Evolutionary conservation across 2,113 vertebrate genomes (phyloP).

Genomic region (human (Homo sapiens)): GRCh38 chr7:69212501-69213000

Average conservation of each 20-base stretch:
- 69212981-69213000: neutral
- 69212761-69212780: neutral
- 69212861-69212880: neutral
- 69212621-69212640: slow-evolving; percentile 9
- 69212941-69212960: accelerated
- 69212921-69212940: neutral
- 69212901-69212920: neutral
- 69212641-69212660: neutral
- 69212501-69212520: too few species aligned
- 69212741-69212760: slow-evolving; percentile 7
- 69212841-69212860: neutral
- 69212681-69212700: neutral
- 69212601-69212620: slow-evolving; percentile 40
- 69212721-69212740: neutral
- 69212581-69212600: neutral
- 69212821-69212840: neutral
- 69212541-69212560: neutral
- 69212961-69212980: neutral
- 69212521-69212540: too few species aligned
- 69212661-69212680: neutral
- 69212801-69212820: neutral
- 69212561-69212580: neutral
- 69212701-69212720: neutral
- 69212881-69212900: neutral
- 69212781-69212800: neutral